phyloP scores from a whole-genome alignment of 2,797 vertebrate genomes.

The Avahi laniger region DNA sequence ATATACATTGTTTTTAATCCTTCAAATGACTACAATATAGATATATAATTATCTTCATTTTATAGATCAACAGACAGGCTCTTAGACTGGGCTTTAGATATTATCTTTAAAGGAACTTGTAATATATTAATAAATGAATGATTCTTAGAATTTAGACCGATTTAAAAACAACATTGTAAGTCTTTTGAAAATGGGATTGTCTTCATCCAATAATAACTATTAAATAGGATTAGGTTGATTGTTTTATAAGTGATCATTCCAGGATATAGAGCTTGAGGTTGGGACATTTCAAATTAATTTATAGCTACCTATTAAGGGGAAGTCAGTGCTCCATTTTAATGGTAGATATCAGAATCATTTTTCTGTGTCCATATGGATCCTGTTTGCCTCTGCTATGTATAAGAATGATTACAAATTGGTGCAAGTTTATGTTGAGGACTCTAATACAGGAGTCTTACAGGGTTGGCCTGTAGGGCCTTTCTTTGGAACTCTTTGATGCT shows the following conservation, averaged over 20 bases:
- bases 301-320: not conserved
- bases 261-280: not conserved
- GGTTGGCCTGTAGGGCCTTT: not conserved
- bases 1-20: not conserved
- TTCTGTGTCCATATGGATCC: not conserved
- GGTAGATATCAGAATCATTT: not conserved
- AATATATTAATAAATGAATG: not conserved
- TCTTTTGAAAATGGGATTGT: not conserved
- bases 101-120: not conserved
- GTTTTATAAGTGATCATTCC: not conserved
- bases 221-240: not conserved
- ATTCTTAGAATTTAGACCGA: not conserved
- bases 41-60: not conserved
- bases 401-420: not conserved
- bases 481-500: not conserved
- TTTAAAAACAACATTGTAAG: not conserved
- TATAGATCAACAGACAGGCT: not conserved
- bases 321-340: not conserved
- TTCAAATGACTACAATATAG: not conserved
- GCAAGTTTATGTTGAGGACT: not conserved
- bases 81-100: not conserved
- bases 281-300: no score
- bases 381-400: fast-evolving
- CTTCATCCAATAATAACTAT: not conserved
- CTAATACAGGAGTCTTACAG: not conserved